Evolutionary conservation across 2,888 invertebrate species (phyloP).

Genomic region (Anthoptus insignis): DNA sequence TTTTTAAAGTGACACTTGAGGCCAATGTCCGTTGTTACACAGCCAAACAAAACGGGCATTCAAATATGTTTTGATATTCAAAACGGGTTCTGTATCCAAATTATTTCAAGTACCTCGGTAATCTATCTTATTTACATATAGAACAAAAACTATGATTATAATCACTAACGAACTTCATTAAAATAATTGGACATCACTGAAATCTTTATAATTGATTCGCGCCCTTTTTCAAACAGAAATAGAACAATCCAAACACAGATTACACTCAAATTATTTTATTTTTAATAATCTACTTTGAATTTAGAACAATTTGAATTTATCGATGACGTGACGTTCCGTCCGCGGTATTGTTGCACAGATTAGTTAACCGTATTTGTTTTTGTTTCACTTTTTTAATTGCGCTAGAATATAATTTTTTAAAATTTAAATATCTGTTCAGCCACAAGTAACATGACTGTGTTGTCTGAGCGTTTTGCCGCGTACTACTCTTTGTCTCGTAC

Average conservation of each 20-base stretch:
- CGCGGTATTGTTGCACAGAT: background rate
- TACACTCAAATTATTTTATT: background rate
- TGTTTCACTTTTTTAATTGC: background rate
- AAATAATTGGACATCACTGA: background rate
- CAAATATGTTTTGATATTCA: background rate
- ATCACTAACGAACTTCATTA: slow-evolving; percentile 9
- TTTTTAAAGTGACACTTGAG: background rate
- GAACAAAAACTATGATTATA: slow-evolving; percentile 9
- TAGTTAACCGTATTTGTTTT: background rate
- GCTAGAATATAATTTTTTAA: background rate
- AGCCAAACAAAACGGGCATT: background rate
- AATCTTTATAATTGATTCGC: background rate
- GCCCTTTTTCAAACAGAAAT: background rate
- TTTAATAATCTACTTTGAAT: background rate
- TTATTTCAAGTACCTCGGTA: background rate
- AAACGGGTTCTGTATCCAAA: slow-evolving; percentile 22
- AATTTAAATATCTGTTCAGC: background rate
- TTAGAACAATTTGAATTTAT: background rate
- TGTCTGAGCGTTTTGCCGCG: slow-evolving; percentile 19
- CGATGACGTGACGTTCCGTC: background rate
- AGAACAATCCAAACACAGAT: background rate
- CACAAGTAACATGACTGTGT: slow-evolving; percentile 11
- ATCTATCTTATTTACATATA: slow-evolving; percentile 8
- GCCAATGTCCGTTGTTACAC: slow-evolving; percentile 5
- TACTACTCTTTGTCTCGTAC: slow-evolving; percentile 38